Percentiles rank a stretch among this genome's conserved stretches.
Conservation (phyloP, 2,888 invertebrate species). For the Sipha maydis region DNA sequence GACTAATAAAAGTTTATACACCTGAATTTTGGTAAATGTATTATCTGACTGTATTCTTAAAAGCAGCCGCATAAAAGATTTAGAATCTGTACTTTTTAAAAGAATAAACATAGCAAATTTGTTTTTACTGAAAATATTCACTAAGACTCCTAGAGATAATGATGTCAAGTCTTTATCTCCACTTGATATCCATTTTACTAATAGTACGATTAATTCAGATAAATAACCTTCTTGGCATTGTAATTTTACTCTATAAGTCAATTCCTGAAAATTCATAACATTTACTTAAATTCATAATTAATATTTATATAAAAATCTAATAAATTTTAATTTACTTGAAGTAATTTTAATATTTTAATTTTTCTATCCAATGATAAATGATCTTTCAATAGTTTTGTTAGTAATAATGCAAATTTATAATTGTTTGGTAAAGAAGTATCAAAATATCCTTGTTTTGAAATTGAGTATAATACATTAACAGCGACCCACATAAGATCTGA, state of each 20-base stretch:
- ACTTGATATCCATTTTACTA: constrained; percentile 54
- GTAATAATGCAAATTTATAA: constrained; percentile 28
- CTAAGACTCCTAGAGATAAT: constrained; percentile 44
- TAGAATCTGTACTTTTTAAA: constrained; percentile 45
- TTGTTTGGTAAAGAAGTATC: neutral
- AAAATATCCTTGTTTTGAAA: constrained; percentile 42
- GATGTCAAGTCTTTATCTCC: constrained; percentile 43
- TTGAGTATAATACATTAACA: constrained; percentile 40
- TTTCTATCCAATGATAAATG: constrained; percentile 36
- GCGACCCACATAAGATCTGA: constrained; percentile 47
- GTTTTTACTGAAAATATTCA: constrained; percentile 53
- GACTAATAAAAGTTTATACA: constrained; percentile 50
- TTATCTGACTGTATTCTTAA: constrained; percentile 49
- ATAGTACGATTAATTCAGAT: constrained; percentile 39
- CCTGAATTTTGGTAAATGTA: constrained; percentile 45
- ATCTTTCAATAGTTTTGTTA: constrained; percentile 49
- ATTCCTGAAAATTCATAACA: constrained; percentile 30
- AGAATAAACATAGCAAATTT: constrained; percentile 50
- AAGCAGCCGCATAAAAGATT: constrained; percentile 42
- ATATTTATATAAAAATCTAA: neutral
- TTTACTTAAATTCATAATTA: neutral
- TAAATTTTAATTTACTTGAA: constrained; percentile 38
- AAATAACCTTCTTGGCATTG: constrained; percentile 43
- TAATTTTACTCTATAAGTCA: constrained; percentile 33
- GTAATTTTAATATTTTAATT: constrained; percentile 50